Conservation (phyloP, 2,888 invertebrate genomes). For the Apomyelois bistriatella region DNA sequence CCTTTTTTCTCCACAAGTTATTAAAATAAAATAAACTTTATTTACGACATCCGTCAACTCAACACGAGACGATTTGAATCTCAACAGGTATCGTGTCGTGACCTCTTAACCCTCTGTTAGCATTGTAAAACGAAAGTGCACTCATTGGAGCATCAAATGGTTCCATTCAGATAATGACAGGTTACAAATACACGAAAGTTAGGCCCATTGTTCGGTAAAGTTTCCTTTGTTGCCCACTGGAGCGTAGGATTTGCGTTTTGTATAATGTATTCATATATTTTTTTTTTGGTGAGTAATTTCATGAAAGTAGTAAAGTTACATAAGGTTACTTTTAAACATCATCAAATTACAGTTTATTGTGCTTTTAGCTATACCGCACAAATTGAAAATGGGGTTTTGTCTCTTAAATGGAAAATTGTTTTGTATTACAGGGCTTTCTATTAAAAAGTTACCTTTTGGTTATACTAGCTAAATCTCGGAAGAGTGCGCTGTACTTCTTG, state of each 20-base stretch:
- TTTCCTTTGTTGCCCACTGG: conserved; percentile 33
- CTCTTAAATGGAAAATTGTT: too few species aligned
- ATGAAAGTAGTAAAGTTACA: too few species aligned
- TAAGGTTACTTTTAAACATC: too few species aligned
- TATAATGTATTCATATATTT: conserved; percentile 7
- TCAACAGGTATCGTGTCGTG: background rate
- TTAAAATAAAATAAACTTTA: background rate
- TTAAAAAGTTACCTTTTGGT: too few species aligned
- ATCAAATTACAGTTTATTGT: too few species aligned
- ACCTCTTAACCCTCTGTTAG: conserved; percentile 12
- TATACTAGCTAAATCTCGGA: too few species aligned
- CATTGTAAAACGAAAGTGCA: conserved; percentile 44
- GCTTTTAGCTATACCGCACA: too few species aligned
- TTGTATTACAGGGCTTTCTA: too few species aligned
- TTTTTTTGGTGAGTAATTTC: background rate
- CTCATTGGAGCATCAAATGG: conserved; percentile 64
- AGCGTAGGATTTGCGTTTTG: conserved; percentile 31
- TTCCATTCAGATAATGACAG: conserved; percentile 60
- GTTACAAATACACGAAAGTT: conserved; percentile 69
- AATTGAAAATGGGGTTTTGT: too few species aligned
- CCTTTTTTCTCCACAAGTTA: too few species aligned
- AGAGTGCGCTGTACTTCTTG: too few species aligned
- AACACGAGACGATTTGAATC: conserved; percentile 2
- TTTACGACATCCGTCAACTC: background rate
- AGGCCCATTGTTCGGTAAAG: conserved; percentile 41